A percentile compares a stretch with the other conserved stretches of the same genome.
phyloP scores from a whole-genome alignment of 2,888 invertebrate species.

The Rambutsinella grinnellia region DNA sequence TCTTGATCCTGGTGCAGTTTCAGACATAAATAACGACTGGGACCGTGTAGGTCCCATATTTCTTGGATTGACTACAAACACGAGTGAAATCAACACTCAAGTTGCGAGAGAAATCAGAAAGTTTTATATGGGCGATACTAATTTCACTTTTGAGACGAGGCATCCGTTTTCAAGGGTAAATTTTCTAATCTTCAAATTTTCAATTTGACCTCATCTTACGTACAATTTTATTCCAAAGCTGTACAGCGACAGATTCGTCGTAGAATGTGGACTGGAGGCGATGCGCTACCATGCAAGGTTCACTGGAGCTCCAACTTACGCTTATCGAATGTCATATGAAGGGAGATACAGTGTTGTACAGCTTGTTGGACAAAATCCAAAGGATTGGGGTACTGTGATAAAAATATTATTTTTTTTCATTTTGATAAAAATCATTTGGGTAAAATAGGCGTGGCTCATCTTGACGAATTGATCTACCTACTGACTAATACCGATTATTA shows the following conservation, averaged over 20 bases:
- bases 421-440: too few relatives aligned
- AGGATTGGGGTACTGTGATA: background rate
- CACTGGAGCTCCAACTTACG: slow-evolving; percentile 50
- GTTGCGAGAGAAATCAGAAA: slow-evolving; percentile 25
- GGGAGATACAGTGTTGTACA: background rate
- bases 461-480: background rate
- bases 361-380: background rate
- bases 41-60: slow-evolving; percentile 37
- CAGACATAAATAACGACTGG: slow-evolving; percentile 50
- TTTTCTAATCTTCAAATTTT: too few relatives aligned
- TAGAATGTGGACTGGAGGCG: slow-evolving; percentile 54
- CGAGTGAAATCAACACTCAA: background rate
- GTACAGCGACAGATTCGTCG: slow-evolving; percentile 56
- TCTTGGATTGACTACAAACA: slow-evolving; percentile 18
- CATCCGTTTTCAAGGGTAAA: slow-evolving; percentile 17
- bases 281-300: slow-evolving; percentile 52
- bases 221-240: slow-evolving; percentile 12
- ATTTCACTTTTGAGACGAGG: too few relatives aligned
- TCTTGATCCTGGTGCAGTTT: slow-evolving; percentile 8
- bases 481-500: background rate
- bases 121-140: slow-evolving; percentile 40
- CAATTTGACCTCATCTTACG: too few relatives aligned
- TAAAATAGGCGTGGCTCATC: too few relatives aligned
- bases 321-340: slow-evolving; percentile 47
- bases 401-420: too few relatives aligned